Evolutionary conservation across 2,888 invertebrate species (phyloP), one percentile per base, ranked within the genome.

Genomic region (Folsomia manolachei): DNA sequence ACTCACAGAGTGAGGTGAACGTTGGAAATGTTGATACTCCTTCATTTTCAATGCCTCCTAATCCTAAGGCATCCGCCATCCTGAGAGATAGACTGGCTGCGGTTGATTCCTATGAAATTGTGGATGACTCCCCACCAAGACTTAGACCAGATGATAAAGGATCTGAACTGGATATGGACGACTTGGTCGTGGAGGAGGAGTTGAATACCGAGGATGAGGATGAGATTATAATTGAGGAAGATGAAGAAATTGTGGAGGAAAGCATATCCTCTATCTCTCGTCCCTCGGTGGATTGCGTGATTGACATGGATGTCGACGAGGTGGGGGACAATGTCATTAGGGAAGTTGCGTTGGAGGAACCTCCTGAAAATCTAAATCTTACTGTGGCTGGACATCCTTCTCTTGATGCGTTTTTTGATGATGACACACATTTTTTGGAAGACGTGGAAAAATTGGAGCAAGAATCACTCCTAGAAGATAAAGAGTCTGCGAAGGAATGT

Each of bases 181-280:
- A 62, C 18, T 67, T 66, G 9, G 70, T 70, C 19, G 67, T 73
- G 27, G 72, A 73, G 65, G 72, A 70, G 1, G 19, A 70, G n/a
- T n/a, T n/a, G n/a, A n/a, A n/a, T n/a, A 53, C 64, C 1, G 70
- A 19, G 26, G 60, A 53, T 21, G 66, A 53, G 7, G 68, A 51
- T 61, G 61, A 62, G 18, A 70, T 66, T 19, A 66, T 70, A 23
- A 70, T 73, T 56, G 72, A 73, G 65, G 72, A 70, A 1, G 19
- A 70, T 25, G 24, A 52, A n/a, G 53, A 23, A 4, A 27, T 9
- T 18, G 53, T 14, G 7, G 14, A 39, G 39, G 39, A 39, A 9
- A n/a, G n/a, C n/a, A n/a, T n/a, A n/a, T n/a, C n/a, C n/a, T 4
- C 39, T 39, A 9, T 4, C 14, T 39, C 14, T 9, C 39, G 39